Evolutionary conservation across 2,797 vertebrate genomes (phyloP).

Genomic region (Acomys russatus): DNA sequence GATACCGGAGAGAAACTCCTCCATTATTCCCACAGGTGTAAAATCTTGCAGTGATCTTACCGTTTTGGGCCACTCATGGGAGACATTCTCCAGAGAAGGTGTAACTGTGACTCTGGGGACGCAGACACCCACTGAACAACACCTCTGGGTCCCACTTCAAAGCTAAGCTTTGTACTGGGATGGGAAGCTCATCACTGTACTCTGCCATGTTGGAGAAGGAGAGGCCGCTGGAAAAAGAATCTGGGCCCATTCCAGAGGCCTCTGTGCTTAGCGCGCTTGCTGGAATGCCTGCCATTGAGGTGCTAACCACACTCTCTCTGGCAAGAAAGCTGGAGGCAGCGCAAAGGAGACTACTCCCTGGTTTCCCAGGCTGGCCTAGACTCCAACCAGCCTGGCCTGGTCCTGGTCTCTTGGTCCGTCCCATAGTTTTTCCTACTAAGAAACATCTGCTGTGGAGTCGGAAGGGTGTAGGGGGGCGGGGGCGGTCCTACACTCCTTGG

Average conservation of each 20-base stretch:
- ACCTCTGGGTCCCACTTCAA: neutral
- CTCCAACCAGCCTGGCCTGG: neutral
- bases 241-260: rapidly evolving
- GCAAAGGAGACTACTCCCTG: neutral
- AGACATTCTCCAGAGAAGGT: neutral
- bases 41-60: neutral
- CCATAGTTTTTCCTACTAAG: neutral
- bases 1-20: neutral
- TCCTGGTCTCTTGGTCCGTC: neutral
- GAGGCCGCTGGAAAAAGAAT: neutral
- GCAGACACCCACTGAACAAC: neutral
- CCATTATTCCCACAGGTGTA: neutral
- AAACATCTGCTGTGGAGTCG: neutral
- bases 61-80: neutral
- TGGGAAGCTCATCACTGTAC: rapidly evolving
- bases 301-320: neutral
- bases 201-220: neutral
- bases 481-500: neutral
- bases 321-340: neutral
- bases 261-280: too few species aligned
- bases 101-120: neutral
- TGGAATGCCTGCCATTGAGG: neutral
- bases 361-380: neutral
- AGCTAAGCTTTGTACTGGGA: neutral
- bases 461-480: neutral